These are phyloP conservation scores for Meloidogyne hapla DNA, from an alignment of 1,140 invertebrate species.

Conservation along the genomic window DNA sequence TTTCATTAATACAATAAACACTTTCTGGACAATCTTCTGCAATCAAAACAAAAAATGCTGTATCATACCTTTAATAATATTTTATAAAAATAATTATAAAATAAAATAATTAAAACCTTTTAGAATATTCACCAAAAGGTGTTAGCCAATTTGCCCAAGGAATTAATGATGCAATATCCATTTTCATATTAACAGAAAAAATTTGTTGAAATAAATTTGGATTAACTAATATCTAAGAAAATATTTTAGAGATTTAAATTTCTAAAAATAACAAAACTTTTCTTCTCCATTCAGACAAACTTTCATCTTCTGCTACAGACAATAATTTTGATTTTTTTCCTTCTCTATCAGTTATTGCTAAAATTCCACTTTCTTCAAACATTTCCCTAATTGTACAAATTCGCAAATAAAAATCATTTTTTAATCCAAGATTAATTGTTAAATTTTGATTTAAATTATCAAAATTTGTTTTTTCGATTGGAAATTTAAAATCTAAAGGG, in stretches of 20 bases:
- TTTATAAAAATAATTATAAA: background rate
- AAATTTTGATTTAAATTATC: slow-evolving; percentile 11
- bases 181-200: slow-evolving; percentile 28
- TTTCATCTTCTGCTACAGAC: slow-evolving; percentile 25
- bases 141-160: slow-evolving; percentile 51
- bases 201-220: slow-evolving; percentile 32
- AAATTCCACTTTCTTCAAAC: slow-evolving; percentile 42
- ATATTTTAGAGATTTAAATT: background rate
- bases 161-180: slow-evolving; percentile 39
- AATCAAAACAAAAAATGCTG: slow-evolving; percentile 40
- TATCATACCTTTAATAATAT: slow-evolving; percentile 33
- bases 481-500: slow-evolving; percentile 29
- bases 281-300: slow-evolving; percentile 39
- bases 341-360: slow-evolving; percentile 32
- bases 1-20: slow-evolving; percentile 34
- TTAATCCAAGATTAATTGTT: slow-evolving; percentile 19
- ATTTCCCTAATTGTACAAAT: slow-evolving; percentile 37
- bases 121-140: slow-evolving; percentile 12
- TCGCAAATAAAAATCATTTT: slow-evolving; percentile 39
- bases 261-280: slow-evolving; percentile 26
- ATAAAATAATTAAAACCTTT: background rate
- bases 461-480: slow-evolving; percentile 42
- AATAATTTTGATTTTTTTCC: slow-evolving; percentile 24
- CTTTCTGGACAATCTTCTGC: background rate
- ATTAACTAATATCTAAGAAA: slow-evolving; percentile 28